These are phyloP conservation scores for Aspidiotus destructor DNA, from an alignment of 2,888 invertebrate genomes.

Conservation along the genomic window DNA sequence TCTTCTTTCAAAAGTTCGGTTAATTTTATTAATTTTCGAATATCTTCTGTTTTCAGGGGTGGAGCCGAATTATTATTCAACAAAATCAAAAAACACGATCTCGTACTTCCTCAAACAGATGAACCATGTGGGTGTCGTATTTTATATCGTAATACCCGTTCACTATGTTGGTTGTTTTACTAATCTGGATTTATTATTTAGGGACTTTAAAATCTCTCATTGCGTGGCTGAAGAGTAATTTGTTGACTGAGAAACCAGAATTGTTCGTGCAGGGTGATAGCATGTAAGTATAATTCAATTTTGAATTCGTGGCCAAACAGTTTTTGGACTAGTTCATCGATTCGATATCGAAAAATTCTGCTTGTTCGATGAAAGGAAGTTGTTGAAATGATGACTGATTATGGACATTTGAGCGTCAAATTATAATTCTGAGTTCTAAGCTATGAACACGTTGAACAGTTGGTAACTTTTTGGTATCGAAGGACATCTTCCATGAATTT, in stretches of 20 bases:
- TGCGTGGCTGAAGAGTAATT: constrained; percentile 72
- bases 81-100: constrained; percentile 61
- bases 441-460: too few relatives aligned
- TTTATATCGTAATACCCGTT: not conserved
- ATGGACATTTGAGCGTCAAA: not conserved
- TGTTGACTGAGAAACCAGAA: constrained; percentile 74
- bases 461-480: too few relatives aligned
- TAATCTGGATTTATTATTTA: constrained; percentile 36
- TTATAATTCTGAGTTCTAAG: constrained; percentile 3
- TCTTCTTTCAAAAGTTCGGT: too few relatives aligned
- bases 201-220: constrained; percentile 66
- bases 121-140: constrained; percentile 47
- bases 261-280: constrained; percentile 52
- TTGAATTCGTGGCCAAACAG: not conserved
- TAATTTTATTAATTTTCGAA: not conserved
- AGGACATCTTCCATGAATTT: too few relatives aligned
- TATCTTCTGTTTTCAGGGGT: constrained; percentile 41
- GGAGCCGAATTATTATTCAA: constrained; percentile 86
- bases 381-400: too few relatives aligned
- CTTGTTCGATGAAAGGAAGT: too few relatives aligned
- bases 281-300: constrained; percentile 43
- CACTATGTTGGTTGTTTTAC: not conserved
- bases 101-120: constrained; percentile 52
- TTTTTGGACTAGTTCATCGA: not conserved
- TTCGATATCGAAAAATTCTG: too few relatives aligned